phyloP scores from a whole-genome alignment of 2,113 vertebrate genomes.

The Telmatochromis bifrenatus region DNA sequence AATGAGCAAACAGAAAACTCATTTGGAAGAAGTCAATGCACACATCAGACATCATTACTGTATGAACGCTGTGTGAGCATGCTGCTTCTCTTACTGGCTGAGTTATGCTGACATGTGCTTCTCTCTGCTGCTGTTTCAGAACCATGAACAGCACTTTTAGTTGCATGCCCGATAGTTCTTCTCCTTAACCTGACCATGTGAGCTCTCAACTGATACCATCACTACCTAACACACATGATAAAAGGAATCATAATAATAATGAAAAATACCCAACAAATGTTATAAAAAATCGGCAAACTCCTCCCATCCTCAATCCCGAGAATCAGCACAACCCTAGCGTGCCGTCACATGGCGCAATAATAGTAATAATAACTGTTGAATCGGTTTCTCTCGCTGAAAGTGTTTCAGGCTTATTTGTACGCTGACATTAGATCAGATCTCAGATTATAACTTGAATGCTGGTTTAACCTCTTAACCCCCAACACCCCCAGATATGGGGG shows the following conservation, averaged over 20 bases:
- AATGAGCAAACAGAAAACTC: accelerated
- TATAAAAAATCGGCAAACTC: not conserved
- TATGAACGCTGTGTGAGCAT: not conserved
- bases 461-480: not conserved
- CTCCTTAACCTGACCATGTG: not conserved
- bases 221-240: not conserved
- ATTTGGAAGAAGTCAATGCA: not conserved
- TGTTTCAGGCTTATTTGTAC: not conserved
- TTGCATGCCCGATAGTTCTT: not conserved
- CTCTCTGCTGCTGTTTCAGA: not conserved
- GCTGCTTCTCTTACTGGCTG: not conserved
- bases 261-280: not conserved
- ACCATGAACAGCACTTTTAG: not conserved
- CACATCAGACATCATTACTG: not conserved
- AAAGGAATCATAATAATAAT: not conserved
- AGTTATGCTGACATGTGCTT: not conserved
- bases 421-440: not conserved
- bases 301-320: not conserved
- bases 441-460: not conserved
- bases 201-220: not conserved
- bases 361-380: not conserved
- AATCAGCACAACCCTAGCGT: not conserved
- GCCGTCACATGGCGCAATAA: not conserved
- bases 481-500: not conserved
- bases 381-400: not conserved